Conservation (phyloP, 2,113 vertebrate species). For the Hippocampus guttulatus region DNA sequence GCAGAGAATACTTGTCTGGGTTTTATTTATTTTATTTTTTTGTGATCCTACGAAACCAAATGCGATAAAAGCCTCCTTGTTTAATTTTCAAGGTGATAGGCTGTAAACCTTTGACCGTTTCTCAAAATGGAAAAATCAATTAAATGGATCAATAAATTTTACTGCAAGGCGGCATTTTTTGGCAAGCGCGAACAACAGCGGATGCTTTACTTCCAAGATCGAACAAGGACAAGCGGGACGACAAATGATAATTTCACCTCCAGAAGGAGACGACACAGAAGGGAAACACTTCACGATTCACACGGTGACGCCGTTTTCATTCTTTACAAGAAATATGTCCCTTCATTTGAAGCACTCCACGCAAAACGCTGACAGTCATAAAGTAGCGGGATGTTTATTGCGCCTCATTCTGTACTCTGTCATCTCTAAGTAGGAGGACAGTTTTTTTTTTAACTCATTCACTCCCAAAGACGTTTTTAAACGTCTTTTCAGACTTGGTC, state of each 20-base stretch:
- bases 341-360: neutral
- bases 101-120: neutral
- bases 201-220: neutral
- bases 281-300: neutral
- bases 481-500: no score
- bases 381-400: neutral
- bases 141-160: neutral
- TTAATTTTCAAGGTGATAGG: neutral
- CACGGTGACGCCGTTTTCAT: neutral
- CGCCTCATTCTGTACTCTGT: neutral
- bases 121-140: neutral
- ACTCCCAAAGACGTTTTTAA: neutral
- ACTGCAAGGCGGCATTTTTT: neutral
- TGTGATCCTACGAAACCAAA: neutral
- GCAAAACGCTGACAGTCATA: neutral
- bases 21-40: neutral
- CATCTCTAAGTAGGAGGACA: conserved; percentile 12
- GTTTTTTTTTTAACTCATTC: neutral
- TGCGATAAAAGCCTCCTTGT: neutral
- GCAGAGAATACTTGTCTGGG: no score
- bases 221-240: neutral
- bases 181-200: neutral
- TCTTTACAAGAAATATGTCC: neutral
- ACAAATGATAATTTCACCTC: neutral
- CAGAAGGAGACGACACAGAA: neutral